Evolutionary conservation across 2,888 invertebrate genomes (phyloP).

Genomic region (Acanthococcus lagerstroemiae): DNA sequence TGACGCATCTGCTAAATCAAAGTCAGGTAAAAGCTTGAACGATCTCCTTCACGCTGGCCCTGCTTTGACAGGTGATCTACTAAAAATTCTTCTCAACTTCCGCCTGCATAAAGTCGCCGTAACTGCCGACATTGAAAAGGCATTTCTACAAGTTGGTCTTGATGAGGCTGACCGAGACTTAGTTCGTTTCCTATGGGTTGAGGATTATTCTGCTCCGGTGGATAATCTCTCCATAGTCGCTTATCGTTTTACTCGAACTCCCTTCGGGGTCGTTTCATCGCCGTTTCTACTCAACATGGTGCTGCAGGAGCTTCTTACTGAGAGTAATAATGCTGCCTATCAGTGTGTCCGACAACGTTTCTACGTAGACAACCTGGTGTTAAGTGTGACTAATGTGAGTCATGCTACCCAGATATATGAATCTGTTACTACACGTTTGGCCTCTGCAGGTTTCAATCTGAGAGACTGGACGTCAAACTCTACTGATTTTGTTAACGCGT

Average conservation of each 20-base stretch:
- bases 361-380: constrained; percentile 39
- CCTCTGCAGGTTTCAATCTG: background rate
- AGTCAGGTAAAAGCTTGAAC: constrained; percentile 39
- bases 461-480: background rate
- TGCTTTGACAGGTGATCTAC: too few species aligned
- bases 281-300: background rate
- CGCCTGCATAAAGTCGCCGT: constrained; percentile 38
- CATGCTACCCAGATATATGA: background rate
- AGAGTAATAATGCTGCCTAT: background rate
- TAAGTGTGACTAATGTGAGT: constrained; percentile 16
- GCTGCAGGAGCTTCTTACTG: background rate
- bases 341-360: constrained; percentile 16
- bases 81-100: too few species aligned
- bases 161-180: background rate
- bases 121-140: constrained; percentile 41
- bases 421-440: background rate
- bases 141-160: constrained; percentile 36
- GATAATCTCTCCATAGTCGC: background rate
- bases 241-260: background rate
- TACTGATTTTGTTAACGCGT: background rate
- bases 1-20: constrained; percentile 34
- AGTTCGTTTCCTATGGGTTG: background rate
- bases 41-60: constrained; percentile 39
- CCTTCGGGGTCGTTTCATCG: background rate
- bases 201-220: background rate